These are phyloP conservation scores for Molossus molossus DNA, from an alignment of 2,797 vertebrate species.

Conservation along the genomic window DNA sequence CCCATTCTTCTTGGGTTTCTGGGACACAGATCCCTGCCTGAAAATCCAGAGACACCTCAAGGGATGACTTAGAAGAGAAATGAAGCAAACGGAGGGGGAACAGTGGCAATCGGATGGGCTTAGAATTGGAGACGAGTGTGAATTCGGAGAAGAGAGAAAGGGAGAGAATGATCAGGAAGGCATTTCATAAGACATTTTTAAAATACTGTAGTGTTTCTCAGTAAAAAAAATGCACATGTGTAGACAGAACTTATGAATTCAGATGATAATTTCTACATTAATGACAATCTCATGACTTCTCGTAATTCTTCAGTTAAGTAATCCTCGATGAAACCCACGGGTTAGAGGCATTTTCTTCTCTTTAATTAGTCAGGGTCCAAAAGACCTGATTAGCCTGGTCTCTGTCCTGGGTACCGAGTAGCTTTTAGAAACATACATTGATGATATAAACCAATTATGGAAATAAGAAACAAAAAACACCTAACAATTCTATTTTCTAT, in stretches of 20 bases:
- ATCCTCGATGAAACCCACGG: background rate
- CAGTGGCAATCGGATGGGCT: fast-evolving
- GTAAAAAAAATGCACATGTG: background rate
- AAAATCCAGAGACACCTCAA: background rate
- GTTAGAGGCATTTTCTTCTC: background rate
- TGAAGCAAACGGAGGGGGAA: no score
- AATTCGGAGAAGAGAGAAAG: background rate
- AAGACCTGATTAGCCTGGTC: background rate
- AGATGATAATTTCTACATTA: background rate
- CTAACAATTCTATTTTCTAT: background rate
- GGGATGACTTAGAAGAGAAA: background rate
- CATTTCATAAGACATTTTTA: background rate
- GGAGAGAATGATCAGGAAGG: fast-evolving
- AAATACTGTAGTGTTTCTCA: background rate
- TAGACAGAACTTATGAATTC: background rate
- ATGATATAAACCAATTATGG: background rate
- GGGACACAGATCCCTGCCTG: background rate
- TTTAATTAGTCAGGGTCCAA: conserved; percentile 25
- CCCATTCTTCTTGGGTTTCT: background rate
- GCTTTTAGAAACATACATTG: background rate
- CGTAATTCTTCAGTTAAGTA: background rate
- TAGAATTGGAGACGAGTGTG: background rate
- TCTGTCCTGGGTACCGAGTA: background rate
- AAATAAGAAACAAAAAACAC: background rate
- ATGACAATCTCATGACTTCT: background rate